Evolutionary conservation across 2,888 invertebrate species (phyloP).

Genomic region (Ennomos fuscantarius): DNA sequence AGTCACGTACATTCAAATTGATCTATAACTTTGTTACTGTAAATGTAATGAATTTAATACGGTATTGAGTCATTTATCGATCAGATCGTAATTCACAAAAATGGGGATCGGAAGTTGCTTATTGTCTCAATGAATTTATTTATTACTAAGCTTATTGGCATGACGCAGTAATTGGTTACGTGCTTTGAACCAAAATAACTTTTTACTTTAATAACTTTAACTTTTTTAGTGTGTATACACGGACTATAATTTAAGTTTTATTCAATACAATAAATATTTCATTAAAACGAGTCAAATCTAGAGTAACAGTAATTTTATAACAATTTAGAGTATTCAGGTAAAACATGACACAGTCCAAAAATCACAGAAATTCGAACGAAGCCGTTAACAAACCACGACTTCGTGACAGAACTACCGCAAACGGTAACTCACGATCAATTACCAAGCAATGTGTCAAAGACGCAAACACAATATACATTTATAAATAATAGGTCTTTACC

Average conservation of each 20-base stretch:
- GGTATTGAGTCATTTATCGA: conserved; percentile 29
- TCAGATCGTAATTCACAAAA: conserved; percentile 16
- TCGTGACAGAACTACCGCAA: conserved; percentile 35
- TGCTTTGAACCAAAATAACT: not conserved
- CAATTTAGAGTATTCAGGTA: conserved; percentile 18
- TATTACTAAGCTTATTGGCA: not conserved
- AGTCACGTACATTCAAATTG: conserved; percentile 49
- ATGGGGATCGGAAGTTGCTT: conserved; percentile 17
- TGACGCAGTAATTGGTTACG: conserved; percentile 4
- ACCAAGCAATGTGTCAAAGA: conserved; percentile 15
- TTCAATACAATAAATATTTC: too few relatives aligned
- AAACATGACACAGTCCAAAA: conserved; percentile 29
- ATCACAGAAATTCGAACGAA: conserved; percentile 25
- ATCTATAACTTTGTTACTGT: conserved; percentile 47
- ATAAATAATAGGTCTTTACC: too few relatives aligned
- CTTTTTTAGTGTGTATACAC: too few relatives aligned
- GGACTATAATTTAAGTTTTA: too few relatives aligned
- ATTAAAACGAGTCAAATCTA: not conserved
- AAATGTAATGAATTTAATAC: conserved; percentile 42
- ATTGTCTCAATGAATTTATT: conserved; percentile 3
- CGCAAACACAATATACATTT: not conserved
- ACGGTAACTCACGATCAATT: conserved; percentile 36
- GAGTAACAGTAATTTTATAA: conserved; percentile 21
- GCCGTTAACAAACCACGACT: conserved; percentile 38
- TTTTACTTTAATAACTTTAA: too few relatives aligned